Base-by-base conservation (phyloP, 2,888 invertebrate genomes). In the Dynastes tityus region DNA sequence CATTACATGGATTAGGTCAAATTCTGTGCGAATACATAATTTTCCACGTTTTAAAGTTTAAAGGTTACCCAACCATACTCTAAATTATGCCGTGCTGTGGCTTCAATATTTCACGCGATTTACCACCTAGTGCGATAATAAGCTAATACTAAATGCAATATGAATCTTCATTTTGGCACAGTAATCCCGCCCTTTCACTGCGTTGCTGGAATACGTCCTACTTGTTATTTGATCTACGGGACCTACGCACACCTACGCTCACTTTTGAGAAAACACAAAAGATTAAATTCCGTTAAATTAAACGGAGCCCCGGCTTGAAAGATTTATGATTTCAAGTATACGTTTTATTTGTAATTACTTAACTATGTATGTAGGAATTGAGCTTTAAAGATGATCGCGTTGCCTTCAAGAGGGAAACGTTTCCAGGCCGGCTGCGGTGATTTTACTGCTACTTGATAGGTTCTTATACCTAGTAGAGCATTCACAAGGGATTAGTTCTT, bases 101-200 rank as follows among this genome's bases (percentile, higher is more conserved):
- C 53, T 53, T 53, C 53, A 53, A 53, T 53, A 53, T 53, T 53
- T 53, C 53, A 53, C 53, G 53, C 53, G 53, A 16, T 53, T 16
- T 53, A 53, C n/a, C 53, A 13, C 53, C 53, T 13, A 13, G n/a
- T 53, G 13, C 16, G 11, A 13, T 13, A 53, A 53, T 16, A 53
- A 53, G 16, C 16, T 53, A 53, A 13, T 53, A 53, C 53, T n/a
- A 16, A 13, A 16, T 53, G 53, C 16, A 53, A 16, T 53, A 53
- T 53, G 53, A 53, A 53, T 53, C 53, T 53, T 53, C 53, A 53
- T 53, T 53, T 53, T 53, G 53, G n/a, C 5, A 13, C 53, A 53
- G n/a, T 13, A 13, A 53, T 53, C 16, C 13, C n/a, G 16, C 53
- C 53, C 53, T 53, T 53, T 13, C 53, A 16, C 13, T 16, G 53